Conservation (phyloP, 30 jellyfish, hydroid and myxozoan species). For the Pelagia noctiluca region DNA sequence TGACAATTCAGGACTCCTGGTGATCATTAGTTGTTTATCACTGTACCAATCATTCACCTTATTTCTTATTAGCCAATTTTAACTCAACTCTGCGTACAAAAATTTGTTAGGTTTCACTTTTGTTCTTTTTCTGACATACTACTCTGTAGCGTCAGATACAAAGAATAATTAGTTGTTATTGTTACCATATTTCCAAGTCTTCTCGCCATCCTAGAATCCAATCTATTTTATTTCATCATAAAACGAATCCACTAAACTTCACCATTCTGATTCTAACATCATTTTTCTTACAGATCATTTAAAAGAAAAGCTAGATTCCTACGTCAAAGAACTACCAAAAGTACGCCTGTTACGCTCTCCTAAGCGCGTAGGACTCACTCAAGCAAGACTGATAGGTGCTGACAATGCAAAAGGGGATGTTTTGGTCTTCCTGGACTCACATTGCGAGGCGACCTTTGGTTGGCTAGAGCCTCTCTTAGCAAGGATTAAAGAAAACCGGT, state of each 20-base stretch:
- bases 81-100: no score
- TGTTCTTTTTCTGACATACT: no score
- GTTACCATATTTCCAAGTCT: no score
- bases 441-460: slow-evolving; percentile 96
- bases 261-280: not conserved
- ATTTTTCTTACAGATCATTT: slow-evolving; percentile 69
- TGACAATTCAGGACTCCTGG: no score
- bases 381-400: slow-evolving; percentile 98
- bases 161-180: no score
- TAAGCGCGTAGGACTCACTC: slow-evolving; percentile 96
- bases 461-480: slow-evolving; percentile 99
- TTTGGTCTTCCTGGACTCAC: slow-evolving; percentile 96
- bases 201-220: no score
- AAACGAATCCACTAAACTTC: not conserved
- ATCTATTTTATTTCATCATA: not conserved
- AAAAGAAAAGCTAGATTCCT: slow-evolving; percentile 61
- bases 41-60: no score
- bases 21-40: no score
- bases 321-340: slow-evolving; percentile 54
- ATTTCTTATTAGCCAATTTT: no score
- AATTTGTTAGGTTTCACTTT: no score
- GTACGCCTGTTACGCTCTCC: slow-evolving; percentile 92
- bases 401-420: slow-evolving; percentile 97
- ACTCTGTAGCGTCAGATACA: no score
- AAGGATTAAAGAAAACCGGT: slow-evolving; percentile 81